A percentile compares a stretch with the other conserved stretches of the same genome.
Conservation (phyloP, 2,113 vertebrate species). For the Menura novaehollandiae region DNA sequence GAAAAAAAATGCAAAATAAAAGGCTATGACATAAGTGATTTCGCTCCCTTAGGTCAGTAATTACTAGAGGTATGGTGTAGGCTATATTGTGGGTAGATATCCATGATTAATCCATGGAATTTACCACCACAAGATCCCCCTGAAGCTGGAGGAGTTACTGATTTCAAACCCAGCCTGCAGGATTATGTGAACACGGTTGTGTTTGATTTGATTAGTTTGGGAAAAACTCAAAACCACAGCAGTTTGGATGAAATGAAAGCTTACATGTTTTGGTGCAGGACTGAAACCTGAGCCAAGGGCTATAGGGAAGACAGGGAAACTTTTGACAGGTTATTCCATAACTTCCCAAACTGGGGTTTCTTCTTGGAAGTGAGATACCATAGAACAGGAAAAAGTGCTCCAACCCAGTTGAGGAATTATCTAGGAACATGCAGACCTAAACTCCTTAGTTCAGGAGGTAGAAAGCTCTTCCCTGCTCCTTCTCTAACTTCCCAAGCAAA, state of each 20-base stretch:
- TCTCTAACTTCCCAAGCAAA: neutral
- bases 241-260: neutral
- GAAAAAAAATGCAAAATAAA: neutral
- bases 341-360: neutral
- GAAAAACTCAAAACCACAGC: constrained; percentile 2
- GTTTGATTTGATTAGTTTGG: neutral
- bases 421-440: neutral
- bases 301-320: neutral
- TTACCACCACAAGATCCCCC: neutral
- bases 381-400: neutral
- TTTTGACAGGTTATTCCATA: neutral
- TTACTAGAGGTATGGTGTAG: neutral
- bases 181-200: neutral
- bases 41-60: neutral
- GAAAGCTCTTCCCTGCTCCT: neutral
- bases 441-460: neutral
- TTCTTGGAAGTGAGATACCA: neutral
- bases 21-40: neutral
- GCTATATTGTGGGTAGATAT: neutral
- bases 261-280: neutral
- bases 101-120: neutral
- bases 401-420: neutral
- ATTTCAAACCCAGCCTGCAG: neutral
- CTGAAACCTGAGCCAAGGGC: neutral
- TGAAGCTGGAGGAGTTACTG: neutral